Evolutionary conservation across 1,140 invertebrate genomes (phyloP), one percentile per base, ranked within the genome.

Genomic region (Magallana angulata): DNA sequence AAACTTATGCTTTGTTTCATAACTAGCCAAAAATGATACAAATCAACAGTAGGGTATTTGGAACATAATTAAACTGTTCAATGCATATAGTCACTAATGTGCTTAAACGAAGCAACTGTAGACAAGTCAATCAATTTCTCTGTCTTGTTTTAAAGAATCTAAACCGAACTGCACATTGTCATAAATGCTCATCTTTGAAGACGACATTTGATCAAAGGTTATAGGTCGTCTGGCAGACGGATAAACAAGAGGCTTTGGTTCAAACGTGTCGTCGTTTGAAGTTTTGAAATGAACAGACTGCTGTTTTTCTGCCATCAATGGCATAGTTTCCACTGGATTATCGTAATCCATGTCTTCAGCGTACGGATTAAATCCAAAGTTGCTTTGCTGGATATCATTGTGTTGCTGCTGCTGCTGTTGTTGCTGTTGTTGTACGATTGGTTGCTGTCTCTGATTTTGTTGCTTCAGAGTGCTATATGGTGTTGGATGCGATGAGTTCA

Each of bases 101-200:
- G 36, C 36, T 48, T 48, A 1, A 48, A 48, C 36, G 2, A 48
- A 48, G 36, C 36, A 48, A 48, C 5, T 48, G 36, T 4, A 3
- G 36, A 48, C 36, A 48, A 48, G 5, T 48, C 36, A 48, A 48
- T 48, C 36, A 48, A 4, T 48, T 4, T 48, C 36, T 48, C 36
- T 48, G 36, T 48, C 36, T 0, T 48, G 36, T 48, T 48, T 48
- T 0, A 48, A 48, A 48, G 36, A 48, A 82, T 85, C 62, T 30
- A 86, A 86, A 30, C 88, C 87, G 76, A 91, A 89, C 68, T 90
- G 71, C 4, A 94, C 91, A 87, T 94, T 94, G 87, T 94, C 93
- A 87, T 94, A 94, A 24, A 94, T 91, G 84, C 93, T 94, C 87
- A 94, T 92, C 90, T 94, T 94, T 4, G 93, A 94, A 0, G 93